These are phyloP conservation scores for Ammodytes dubius DNA, from an alignment of 2,113 vertebrate species.

Conservation along the genomic window DNA sequence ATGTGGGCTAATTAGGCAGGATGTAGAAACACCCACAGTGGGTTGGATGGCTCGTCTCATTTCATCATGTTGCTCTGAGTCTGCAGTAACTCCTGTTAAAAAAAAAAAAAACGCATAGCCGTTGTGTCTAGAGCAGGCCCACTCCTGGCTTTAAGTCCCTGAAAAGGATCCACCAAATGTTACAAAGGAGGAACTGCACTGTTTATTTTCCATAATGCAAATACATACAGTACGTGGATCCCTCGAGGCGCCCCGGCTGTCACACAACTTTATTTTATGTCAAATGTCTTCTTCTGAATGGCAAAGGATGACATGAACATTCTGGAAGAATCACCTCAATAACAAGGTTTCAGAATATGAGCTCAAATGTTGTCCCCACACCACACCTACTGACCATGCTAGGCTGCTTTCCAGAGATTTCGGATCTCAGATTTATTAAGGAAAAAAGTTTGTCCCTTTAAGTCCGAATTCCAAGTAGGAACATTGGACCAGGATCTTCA, in stretches of 20 bases:
- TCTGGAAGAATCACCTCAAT: no score
- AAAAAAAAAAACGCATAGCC: background rate
- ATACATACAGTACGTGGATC: background rate
- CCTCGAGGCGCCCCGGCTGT: background rate
- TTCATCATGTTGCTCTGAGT: constrained; percentile 47
- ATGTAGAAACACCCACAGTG: constrained; percentile 18
- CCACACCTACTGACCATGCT: background rate
- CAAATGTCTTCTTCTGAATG: no score
- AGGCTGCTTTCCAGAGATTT: background rate
- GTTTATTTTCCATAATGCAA: constrained; percentile 15
- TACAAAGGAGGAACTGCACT: background rate
- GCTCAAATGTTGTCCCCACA: background rate
- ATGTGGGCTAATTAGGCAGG: constrained; percentile 26
- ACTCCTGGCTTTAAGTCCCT: constrained; percentile 42
- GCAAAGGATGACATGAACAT: no score
- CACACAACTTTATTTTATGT: background rate
- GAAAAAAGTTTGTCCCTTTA: background rate
- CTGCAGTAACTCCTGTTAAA: constrained; percentile 36
- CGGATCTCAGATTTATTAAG: background rate
- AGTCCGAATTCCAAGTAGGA: background rate
- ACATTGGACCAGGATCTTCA: no score
- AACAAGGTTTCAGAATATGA: background rate
- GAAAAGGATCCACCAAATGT: background rate
- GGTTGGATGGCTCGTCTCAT: constrained; percentile 1
- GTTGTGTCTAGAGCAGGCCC: constrained; percentile 36